phyloP scores from a whole-genome alignment of 2,888 invertebrate genomes.

The Pyrocoelia pectoralis region DNA sequence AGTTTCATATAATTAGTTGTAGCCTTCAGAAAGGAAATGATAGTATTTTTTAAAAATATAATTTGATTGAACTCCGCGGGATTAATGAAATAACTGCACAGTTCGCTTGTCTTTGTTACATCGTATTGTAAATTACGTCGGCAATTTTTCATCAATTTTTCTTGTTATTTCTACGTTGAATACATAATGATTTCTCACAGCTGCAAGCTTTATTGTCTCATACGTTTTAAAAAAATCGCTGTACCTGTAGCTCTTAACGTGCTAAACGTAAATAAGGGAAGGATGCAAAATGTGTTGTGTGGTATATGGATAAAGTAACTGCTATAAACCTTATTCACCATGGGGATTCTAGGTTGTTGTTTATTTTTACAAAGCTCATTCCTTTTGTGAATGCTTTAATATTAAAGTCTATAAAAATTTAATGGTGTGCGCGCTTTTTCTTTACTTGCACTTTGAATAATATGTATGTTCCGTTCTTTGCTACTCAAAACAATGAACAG shows the following conservation, averaged over 20 bases:
- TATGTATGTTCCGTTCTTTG: slow-evolving; percentile 8
- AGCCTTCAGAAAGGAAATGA: not conserved
- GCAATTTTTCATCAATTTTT: slow-evolving; percentile 29
- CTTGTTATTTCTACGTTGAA: slow-evolving; percentile 25
- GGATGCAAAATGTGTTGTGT: slow-evolving; percentile 20
- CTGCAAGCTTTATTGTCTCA: slow-evolving; percentile 20
- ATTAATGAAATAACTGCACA: not conserved
- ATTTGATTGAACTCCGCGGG: slow-evolving; percentile 2
- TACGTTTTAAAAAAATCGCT: not conserved
- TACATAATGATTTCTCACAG: slow-evolving; percentile 25
- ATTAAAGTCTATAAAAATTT: slow-evolving; percentile 33
- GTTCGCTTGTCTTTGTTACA: not conserved
- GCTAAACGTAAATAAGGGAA: slow-evolving; percentile 6
- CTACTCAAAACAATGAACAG: not conserved
- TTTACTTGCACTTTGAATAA: slow-evolving; percentile 25
- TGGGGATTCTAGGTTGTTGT: slow-evolving; percentile 33
- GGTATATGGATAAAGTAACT: slow-evolving; percentile 23
- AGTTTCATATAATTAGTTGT: not conserved
- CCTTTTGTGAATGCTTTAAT: slow-evolving; percentile 37
- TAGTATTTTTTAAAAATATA: not conserved
- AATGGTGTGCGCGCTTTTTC: slow-evolving; percentile 26
- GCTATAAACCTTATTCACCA: slow-evolving; percentile 36
- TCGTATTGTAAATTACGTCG: slow-evolving; percentile 24
- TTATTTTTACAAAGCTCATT: slow-evolving; percentile 35
- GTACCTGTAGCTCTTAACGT: not conserved